Percentiles rank a stretch among this genome's conserved stretches.
These are phyloP conservation scores for Lycocorax pyrrhopterus DNA, from an alignment of 2,113 vertebrate genomes.

Conservation along the genomic window DNA sequence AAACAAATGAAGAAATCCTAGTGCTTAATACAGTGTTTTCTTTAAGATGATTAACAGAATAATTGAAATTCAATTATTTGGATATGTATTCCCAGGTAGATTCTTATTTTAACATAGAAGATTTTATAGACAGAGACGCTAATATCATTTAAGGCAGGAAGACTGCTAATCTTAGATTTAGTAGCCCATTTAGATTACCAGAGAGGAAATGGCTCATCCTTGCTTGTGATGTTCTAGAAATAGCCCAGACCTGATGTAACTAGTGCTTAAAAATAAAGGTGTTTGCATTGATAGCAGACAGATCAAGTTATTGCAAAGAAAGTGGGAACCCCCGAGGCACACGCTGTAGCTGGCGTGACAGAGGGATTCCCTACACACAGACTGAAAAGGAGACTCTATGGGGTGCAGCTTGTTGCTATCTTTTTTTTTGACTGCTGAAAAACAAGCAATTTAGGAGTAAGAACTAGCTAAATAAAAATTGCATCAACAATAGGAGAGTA, in stretches of 20 bases:
- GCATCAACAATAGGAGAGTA: not conserved
- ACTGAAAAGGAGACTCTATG: not conserved
- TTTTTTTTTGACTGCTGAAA: not conserved
- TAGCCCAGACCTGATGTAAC: conserved; percentile 12
- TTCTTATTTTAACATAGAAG: not conserved
- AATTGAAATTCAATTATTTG: not conserved
- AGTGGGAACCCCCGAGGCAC: not conserved
- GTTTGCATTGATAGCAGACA: not conserved
- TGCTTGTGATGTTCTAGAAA: conserved; percentile 18
- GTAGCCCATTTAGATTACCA: conserved; percentile 16
- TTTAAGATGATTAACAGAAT: not conserved
- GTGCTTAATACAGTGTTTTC: not conserved
- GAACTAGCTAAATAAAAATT: not conserved
- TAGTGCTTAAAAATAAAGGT: conserved; percentile 37
- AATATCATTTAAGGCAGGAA: conserved; percentile 21
- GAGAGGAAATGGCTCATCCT: conserved; percentile 26
- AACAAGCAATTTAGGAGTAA: not conserved
- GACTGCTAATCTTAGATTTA: conserved; percentile 35
- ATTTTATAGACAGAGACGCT: not conserved
- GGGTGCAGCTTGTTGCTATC: not conserved
- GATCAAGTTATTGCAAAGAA: not conserved
- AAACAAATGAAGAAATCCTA: not conserved
- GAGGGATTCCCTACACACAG: not conserved
- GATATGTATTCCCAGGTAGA: not conserved
- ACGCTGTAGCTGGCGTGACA: rapidly evolving